Evolutionary conservation across 2,113 vertebrate genomes (phyloP), one percentile per base, ranked within the genome.

Genomic region (Callopanchax toddi): DNA sequence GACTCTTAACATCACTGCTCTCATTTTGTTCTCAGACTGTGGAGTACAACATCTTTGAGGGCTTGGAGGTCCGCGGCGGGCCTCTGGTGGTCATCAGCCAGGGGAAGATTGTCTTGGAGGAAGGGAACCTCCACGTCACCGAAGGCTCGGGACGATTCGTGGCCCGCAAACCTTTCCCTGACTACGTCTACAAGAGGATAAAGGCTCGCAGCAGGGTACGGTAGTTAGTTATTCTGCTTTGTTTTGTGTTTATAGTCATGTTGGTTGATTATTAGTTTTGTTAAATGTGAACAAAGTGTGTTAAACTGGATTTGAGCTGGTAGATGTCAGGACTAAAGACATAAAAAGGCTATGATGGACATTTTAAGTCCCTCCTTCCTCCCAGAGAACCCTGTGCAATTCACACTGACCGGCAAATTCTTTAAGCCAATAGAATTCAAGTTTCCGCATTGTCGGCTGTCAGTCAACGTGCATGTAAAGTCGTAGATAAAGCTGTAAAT

Each of bases 21-120:
- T 60, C 0, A 3, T 53, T 13, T 6, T 50, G 39, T 22, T n/a
- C 34, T 0, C 64, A 99, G 97, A 86, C 92, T 17, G 94, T 97
- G 53, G 97, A 99, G 88, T 99, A 99, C 86, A 99, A 99, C 61
- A 97, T 99, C 90, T 98, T 99, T 0, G 97, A 99, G 69, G 97
- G 97, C 51, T 94, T 92, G 83, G 97, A 99, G 78, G 96, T 96
- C 60, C 96, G 97, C 0, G 97, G 97, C 0, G 95, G 93, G 0
- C 96, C 97, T 0, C 89, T 99, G 85, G 96, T 99, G 86, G 97
- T 99, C 21, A 99, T 99, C 91, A 99, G 97, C 90, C 97, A 99
- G 89, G 97, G 97, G 2, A 99, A 98, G 92, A 98, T 99, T 0
- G 96, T 99, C 29, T 80, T 98, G 85, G 97, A 99, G 84, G 97